Base-by-base conservation (phyloP, 1,140 invertebrate genomes). In the Melipona quadrifasciata region DNA sequence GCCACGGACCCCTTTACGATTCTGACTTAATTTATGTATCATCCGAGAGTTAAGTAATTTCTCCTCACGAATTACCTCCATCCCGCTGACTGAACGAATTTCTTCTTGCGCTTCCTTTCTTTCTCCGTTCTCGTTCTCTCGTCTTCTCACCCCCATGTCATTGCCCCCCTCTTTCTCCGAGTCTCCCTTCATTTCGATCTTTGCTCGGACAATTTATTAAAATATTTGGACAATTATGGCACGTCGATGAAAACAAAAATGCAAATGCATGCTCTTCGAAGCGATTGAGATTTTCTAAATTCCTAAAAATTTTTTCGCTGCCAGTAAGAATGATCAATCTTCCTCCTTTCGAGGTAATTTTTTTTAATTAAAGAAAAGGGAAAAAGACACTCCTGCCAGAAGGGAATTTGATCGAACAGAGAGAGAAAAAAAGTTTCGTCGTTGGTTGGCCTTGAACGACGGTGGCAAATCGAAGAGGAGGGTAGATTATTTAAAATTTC, bases 31-130 rank as follows among this genome's bases (percentile, higher is more conserved):
- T 95, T 95, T 95, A 95, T 95, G 94, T 94, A 95, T 95, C 94
- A 95, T 95, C 93, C 93, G 94, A 95, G 94, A 95, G 94, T 95
- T 95, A 95, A 95, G 94, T 95, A 95, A 95, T 95, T 95, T 95
- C 94, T 93, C 93, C 94, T 93, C 90, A 90, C 92, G 93, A 94
- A 94, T 94, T 94, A 94, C 92, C 91, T 93, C 91, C 82, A 80
- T 82, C 80, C 71, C 82, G 87, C 89, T 91, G 87, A 90, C 86
- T 90, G 84, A 84, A 88, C 82, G 86, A 90, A 86, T 90, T 90
- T 90, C 87, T 87, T 80, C 72, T 86, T 73, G 70, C 61, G 51
- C 65, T 87, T 68, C 58, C 64, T 51, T 86, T 76, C 61, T 31
- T 61, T 64, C 61, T 14, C 39, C 31, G 10, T 12, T 64, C 21